These are phyloP conservation scores for Atta cephalotes DNA, from an alignment of 1,140 invertebrate species.

Conservation along the genomic window DNA sequence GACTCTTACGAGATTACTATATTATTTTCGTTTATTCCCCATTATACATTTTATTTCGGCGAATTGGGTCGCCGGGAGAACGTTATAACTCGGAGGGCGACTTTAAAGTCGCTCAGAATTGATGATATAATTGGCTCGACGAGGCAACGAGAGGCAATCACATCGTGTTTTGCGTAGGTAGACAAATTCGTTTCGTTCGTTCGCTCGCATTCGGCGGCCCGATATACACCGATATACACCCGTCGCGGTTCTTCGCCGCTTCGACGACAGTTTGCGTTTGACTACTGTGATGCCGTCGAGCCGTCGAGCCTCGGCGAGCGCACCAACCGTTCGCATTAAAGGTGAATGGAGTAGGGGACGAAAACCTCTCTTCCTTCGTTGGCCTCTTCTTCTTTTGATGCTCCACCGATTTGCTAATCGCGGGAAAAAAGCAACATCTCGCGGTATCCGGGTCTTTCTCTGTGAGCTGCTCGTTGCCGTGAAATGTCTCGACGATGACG, in stretches of 20 bases:
- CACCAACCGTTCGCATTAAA: constrained; percentile 66
- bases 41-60: background rate
- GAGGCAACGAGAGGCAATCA: constrained; percentile 12
- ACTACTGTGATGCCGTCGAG: constrained; percentile 66
- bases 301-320: constrained; percentile 59
- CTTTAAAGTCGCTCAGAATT: constrained; percentile 26
- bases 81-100: background rate
- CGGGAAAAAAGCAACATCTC: constrained; percentile 4
- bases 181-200: constrained; percentile 11
- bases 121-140: constrained; percentile 36
- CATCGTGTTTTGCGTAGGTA: background rate
- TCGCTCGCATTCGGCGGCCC: background rate
- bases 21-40: constrained; percentile 5
- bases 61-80: constrained; percentile 21
- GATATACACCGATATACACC: background rate
- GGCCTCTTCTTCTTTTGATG: constrained; percentile 52
- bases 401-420: constrained; percentile 63
- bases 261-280: constrained; percentile 75
- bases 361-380: constrained; percentile 62
- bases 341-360: constrained; percentile 68
- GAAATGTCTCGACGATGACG: background rate
- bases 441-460: background rate
- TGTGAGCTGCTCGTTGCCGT: background rate
- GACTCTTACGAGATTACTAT: background rate
- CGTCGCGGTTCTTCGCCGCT: constrained; percentile 10